Evolutionary conservation across 2,113 vertebrate species (phyloP).

Genomic region (Clarias gariepinus): DNA sequence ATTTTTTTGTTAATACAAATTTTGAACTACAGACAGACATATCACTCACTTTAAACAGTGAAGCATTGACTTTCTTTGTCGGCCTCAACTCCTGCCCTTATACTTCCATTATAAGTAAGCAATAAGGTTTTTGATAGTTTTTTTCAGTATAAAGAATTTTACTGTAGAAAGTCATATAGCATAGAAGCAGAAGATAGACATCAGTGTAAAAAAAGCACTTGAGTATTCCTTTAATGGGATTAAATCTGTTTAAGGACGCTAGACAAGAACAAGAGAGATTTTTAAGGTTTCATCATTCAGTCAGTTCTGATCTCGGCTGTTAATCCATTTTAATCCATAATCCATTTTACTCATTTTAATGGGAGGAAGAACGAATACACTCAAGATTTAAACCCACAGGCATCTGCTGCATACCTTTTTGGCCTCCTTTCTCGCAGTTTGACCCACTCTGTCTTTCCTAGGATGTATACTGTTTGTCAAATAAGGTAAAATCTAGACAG

Average conservation of each 20-base stretch:
- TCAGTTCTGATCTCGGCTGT: constrained; percentile 4
- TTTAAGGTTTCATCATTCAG: not conserved
- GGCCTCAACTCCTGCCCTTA: not conserved
- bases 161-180: not conserved
- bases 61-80: not conserved
- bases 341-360: constrained; percentile 14
- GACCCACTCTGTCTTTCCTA: not conserved
- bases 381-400: not conserved
- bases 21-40: not conserved
- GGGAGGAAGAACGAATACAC: not conserved
- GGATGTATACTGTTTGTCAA: not conserved
- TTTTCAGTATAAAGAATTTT: not conserved
- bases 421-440: not conserved
- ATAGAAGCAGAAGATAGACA: not conserved
- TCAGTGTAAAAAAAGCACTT: not conserved
- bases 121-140: not conserved
- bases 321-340: constrained; percentile 26
- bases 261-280: not conserved
- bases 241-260: not conserved
- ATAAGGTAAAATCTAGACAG: not conserved
- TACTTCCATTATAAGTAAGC: not conserved
- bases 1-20: not conserved
- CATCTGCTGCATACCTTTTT: not conserved
- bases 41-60: not conserved
- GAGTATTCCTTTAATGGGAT: constrained; percentile 2